Percentiles rank a stretch among this genome's conserved stretches.
phyloP scores from a whole-genome alignment of 2,888 invertebrate genomes.

The Lasioglossum morio region DNA sequence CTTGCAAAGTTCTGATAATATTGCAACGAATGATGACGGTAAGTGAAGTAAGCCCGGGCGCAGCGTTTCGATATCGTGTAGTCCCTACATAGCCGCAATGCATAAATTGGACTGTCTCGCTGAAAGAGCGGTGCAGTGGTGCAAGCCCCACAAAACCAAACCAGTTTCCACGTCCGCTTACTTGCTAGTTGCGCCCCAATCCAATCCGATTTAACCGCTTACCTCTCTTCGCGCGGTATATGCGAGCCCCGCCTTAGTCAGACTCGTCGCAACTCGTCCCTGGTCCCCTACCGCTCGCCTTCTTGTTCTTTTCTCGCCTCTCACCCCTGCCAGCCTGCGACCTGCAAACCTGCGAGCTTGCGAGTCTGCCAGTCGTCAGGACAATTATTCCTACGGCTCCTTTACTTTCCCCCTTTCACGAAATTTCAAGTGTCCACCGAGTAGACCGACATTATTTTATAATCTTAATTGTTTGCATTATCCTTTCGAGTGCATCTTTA shows the following conservation, averaged over 20 bases:
- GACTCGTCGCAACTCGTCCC: constrained; percentile 70
- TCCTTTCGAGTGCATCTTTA: not conserved
- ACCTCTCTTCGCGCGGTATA: constrained; percentile 79
- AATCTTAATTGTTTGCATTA: not conserved
- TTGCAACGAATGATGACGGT: constrained; percentile 72
- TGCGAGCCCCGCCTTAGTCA: constrained; percentile 79
- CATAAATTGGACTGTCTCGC: constrained; percentile 85
- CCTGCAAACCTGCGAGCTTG: not conserved
- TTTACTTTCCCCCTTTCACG: not conserved
- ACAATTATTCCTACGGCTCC: not conserved
- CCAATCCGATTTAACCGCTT: constrained; percentile 83
- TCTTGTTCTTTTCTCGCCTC: not conserved
- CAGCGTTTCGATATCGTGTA: constrained; percentile 81
- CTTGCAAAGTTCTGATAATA: constrained; percentile 78
- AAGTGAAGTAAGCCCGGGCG: constrained; percentile 78
- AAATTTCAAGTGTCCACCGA: too few species aligned
- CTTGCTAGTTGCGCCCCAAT: constrained; percentile 79
- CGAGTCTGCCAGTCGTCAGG: not conserved
- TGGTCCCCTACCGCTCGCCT: constrained; percentile 29
- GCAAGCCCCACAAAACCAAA: constrained; percentile 84
- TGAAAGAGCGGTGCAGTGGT: constrained; percentile 83
- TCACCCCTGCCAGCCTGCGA: not conserved
- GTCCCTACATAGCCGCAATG: constrained; percentile 85
- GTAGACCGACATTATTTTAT: not conserved
- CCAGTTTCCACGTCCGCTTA: constrained; percentile 80